These are phyloP conservation scores for Sabellastarte sp. DNA, from an alignment of 2,888 invertebrate genomes.

Conservation along the genomic window DNA sequence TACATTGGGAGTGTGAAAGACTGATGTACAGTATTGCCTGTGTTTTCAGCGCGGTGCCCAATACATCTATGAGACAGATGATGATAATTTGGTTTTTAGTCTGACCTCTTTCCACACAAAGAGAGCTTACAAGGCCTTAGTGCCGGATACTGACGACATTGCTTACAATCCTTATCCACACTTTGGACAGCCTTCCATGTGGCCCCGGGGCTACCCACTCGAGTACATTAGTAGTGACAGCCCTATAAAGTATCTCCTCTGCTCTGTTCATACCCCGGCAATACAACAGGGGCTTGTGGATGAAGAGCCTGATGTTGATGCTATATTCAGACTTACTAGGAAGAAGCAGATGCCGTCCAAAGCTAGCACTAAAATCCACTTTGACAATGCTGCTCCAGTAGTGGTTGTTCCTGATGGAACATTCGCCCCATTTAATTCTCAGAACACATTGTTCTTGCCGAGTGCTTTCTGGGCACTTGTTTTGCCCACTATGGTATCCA, in stretches of 20 bases:
- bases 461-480: constrained; percentile 39
- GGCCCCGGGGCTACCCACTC: constrained; percentile 45
- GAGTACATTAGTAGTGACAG: constrained; percentile 33
- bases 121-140: constrained; percentile 7
- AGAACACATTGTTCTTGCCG: constrained; percentile 32
- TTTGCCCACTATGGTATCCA: constrained; percentile 35
- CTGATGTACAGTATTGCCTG: no score
- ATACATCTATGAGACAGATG: constrained; percentile 33
- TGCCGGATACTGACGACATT: constrained; percentile 17
- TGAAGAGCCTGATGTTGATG: constrained; percentile 47
- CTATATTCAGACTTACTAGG: constrained; percentile 39
- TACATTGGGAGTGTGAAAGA: no score
- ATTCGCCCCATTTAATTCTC: constrained; percentile 40
- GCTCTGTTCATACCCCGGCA: constrained; percentile 18
- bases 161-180: constrained; percentile 31
- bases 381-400: constrained; percentile 36
- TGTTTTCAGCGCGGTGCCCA: constrained; percentile 28
- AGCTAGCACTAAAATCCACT: constrained; percentile 28
- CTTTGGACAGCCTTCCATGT: constrained; percentile 43
- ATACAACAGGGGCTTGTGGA: constrained; percentile 44
- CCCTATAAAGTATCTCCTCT: background rate
- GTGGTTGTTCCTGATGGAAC: constrained; percentile 34
- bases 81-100: constrained; percentile 22
- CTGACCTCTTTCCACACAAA: background rate
- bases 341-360: constrained; percentile 9